phyloP scores from a whole-genome alignment of 2,888 invertebrate genomes.

The Acholoe squamosa region DNA sequence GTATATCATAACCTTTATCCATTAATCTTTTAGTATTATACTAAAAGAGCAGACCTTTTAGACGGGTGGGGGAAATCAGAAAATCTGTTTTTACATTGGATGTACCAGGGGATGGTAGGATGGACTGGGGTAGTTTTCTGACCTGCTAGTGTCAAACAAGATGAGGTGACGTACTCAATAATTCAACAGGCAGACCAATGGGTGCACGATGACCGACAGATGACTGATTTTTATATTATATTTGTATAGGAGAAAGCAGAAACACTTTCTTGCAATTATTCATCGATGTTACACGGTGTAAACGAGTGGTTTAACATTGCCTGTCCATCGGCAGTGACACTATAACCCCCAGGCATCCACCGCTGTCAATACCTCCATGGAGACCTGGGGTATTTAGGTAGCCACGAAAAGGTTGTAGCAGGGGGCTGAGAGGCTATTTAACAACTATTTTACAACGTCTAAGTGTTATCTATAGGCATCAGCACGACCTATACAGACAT shows the following conservation, averaged over 20 bases:
- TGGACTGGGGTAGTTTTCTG: too few species aligned
- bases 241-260: background rate
- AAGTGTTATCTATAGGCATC: too few species aligned
- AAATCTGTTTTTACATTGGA: too few species aligned
- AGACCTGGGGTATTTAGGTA: background rate
- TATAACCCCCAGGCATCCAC: background rate
- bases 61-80: too few species aligned
- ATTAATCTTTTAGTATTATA: too few species aligned
- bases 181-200: conserved; percentile 3
- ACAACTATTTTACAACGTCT: too few species aligned
- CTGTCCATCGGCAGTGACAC: background rate
- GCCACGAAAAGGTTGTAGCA: too few species aligned
- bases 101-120: too few species aligned
- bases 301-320: background rate
- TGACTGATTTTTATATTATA: conserved; percentile 18
- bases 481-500: too few species aligned
- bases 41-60: too few species aligned
- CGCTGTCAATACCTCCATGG: conserved; percentile 28
- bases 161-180: background rate
- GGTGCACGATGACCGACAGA: background rate
- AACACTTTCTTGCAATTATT: background rate
- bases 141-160: background rate
- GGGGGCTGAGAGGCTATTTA: too few species aligned
- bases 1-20: too few species aligned
- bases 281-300: background rate